Conservation (phyloP, 2,113 vertebrate species). For the Uria lomvia region DNA sequence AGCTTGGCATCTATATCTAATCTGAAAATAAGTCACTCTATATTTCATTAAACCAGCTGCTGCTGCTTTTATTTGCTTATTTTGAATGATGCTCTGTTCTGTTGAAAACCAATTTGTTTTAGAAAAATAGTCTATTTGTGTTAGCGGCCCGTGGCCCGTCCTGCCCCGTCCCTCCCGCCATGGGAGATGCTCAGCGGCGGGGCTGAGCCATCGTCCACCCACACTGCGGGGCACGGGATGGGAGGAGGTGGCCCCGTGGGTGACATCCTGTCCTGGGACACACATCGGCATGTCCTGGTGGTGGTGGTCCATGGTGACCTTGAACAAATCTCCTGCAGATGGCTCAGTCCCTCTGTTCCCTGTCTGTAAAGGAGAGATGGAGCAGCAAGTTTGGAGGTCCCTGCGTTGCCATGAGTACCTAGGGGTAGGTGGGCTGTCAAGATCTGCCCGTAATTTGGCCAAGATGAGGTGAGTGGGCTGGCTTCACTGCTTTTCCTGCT, state of each 20-base stretch:
- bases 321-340: not conserved
- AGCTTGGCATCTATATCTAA: slow-evolving; percentile 31
- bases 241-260: not conserved
- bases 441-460: not conserved
- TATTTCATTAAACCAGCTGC: slow-evolving; percentile 55
- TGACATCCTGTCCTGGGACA: not conserved
- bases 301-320: not conserved
- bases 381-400: not conserved
- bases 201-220: not conserved
- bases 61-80: slow-evolving; percentile 47
- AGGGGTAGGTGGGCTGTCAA: not conserved
- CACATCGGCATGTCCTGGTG: not conserved
- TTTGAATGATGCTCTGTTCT: not conserved
- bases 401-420: not conserved
- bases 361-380: not conserved
- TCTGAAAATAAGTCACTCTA: slow-evolving; percentile 60
- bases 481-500: not conserved
- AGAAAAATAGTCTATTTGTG: not conserved
- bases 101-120: slow-evolving; percentile 9
- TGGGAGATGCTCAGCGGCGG: not conserved
- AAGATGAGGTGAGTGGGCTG: not conserved
- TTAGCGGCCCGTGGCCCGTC: not conserved
- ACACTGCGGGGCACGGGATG: not conserved
- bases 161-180: not conserved
- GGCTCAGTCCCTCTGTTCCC: not conserved